Base-by-base conservation (phyloP, 2,888 invertebrate species). In the Podabrus alpinus region DNA sequence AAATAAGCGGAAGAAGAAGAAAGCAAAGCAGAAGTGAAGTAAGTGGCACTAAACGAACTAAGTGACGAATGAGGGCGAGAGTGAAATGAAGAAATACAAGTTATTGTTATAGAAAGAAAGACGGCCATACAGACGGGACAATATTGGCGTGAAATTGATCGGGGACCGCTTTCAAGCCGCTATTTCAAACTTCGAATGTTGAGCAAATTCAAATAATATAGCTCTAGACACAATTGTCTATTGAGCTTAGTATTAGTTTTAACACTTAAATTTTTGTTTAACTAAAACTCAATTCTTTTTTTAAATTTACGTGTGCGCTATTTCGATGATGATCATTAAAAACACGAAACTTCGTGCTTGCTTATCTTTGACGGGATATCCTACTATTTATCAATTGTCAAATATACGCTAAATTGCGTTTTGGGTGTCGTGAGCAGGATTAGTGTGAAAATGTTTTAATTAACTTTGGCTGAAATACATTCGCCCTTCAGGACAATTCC, bases 111-210 rank as follows among this genome's bases (percentile, higher is more conserved):
- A 66, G 45, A 68, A 74, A 78, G 60, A 77, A 73, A 69, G 77
- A 79, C 71, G 74, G 79, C 74, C 66, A 77, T 69, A 73, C 78
- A 81, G 84, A 83, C 84, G 85, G 84, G 84, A 83, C 86, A 85
- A 86, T 86, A 86, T 86, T 85, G 86, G 85, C 87, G 86, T 87
- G 87, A 87, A 87, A 87, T 87, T 87, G 87, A 86, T 87, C 86
- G 81, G 83, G 80, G 83, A 80, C 77, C 76, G 80, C 78, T 79
- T 75, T 76, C 75, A 71, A 83, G 82, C 62, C 73, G 75, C 75
- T 77, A 85, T 84, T 85, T 82, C 82, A 80, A 83, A 82, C 83
- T 83, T 84, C 81, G 82, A 84, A 85, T 85, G 85, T 85, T 85
- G 84, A 85, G 83, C 83, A 85, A 85, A 86, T 85, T 84, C 85